phyloP scores from a whole-genome alignment of 2,888 invertebrate species.

The Mactromeris polynyma region DNA sequence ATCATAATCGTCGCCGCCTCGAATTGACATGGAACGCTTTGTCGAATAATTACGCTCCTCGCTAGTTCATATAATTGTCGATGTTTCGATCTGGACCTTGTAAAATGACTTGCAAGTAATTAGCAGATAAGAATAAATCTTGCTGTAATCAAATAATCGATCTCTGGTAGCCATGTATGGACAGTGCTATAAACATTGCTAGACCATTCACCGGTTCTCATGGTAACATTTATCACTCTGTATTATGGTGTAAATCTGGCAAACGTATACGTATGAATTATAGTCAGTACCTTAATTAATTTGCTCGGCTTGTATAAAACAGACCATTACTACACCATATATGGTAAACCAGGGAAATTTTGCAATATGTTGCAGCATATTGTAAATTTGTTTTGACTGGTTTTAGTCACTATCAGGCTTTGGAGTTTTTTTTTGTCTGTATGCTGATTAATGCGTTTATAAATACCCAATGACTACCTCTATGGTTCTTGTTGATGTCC shows the following conservation, averaged over 20 bases:
- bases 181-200: not conserved
- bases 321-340: not conserved
- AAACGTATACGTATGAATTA: not conserved
- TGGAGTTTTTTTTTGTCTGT: not conserved
- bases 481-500: too few relatives aligned
- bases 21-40: not conserved
- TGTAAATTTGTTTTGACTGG: not conserved
- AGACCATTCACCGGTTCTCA: slow-evolving; percentile 15
- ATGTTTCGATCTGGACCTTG: not conserved
- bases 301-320: not conserved
- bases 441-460: not conserved
- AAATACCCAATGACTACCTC: too few relatives aligned
- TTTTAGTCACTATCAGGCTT: not conserved
- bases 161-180: not conserved
- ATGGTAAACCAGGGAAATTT: not conserved
- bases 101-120: not conserved
- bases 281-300: not conserved
- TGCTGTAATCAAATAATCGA: slow-evolving; percentile 22
- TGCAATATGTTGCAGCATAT: not conserved
- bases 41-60: not conserved
- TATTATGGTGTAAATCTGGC: not conserved
- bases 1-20: not conserved
- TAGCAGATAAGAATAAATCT: slow-evolving; percentile 32
- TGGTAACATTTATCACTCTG: slow-evolving; percentile 30
- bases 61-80: not conserved